phyloP scores from a whole-genome alignment of 1,140 invertebrate genomes.

The Oscheius sp. region DNA sequence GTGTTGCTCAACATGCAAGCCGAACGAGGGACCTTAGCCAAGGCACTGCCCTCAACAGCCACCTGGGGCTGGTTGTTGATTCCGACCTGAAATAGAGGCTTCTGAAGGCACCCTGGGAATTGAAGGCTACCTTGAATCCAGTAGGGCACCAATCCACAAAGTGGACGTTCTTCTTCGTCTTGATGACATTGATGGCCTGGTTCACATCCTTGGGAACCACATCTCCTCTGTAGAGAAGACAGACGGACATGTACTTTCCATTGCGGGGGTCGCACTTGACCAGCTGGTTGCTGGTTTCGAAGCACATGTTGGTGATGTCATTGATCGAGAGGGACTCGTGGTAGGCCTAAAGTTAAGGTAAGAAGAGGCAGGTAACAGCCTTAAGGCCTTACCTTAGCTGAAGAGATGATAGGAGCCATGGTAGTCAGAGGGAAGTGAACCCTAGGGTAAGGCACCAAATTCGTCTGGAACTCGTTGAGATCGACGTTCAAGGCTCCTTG shows the following conservation, averaged over 20 bases:
- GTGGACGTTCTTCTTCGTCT: conserved; percentile 76
- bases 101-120: too few relatives aligned
- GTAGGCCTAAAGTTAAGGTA: too few relatives aligned
- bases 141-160: conserved; percentile 82
- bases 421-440: too few relatives aligned
- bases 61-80: too few relatives aligned
- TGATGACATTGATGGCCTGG: conserved; percentile 78
- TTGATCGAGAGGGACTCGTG: conserved; percentile 72
- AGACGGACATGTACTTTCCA: conserved; percentile 73
- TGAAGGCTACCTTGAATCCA: too few relatives aligned
- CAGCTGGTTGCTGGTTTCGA: conserved; percentile 81
- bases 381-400: too few relatives aligned
- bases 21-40: too few relatives aligned
- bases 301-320: conserved; percentile 77
- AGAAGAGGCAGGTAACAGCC: too few relatives aligned
- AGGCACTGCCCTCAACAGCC: too few relatives aligned
- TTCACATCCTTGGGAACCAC: conserved; percentile 77
- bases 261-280: conserved; percentile 67
- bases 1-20: conserved; percentile 67
- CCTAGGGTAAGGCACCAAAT: too few relatives aligned
- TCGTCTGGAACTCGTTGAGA: conserved; percentile 48
- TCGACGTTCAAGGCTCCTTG: conserved; percentile 46
- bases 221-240: conserved; percentile 76
- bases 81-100: too few relatives aligned
- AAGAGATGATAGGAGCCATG: too few relatives aligned